Evolutionary conservation across 1,140 invertebrate genomes (phyloP), one percentile per base, ranked within the genome.

Genomic region (Drosophila mayri): DNA sequence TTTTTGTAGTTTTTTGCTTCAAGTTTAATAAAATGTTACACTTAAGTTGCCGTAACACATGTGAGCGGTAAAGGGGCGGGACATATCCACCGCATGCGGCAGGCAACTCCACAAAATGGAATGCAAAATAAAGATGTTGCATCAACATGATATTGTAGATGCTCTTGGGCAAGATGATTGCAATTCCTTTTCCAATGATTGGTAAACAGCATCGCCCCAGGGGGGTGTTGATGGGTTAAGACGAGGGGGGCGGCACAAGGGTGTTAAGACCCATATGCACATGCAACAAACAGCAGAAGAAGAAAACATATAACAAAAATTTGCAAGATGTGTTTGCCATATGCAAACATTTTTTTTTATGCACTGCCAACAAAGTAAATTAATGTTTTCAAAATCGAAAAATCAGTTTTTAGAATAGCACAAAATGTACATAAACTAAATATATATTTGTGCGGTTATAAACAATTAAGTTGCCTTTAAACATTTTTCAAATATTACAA

Each of bases 11-110:
- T 11, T 12, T 35, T 10, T 10, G n/a, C 76, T 71, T 86, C 67
- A 78, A 88, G 84, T 88, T 90, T 88, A 88, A 88, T 81, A 88
- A 88, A 90, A 88, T 88, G 85, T 81, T 88, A 84, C 80, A 90
- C 70, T 81, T 74, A 88, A 85, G 65, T 81, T 90, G 73, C 67
- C 50, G 70, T 55, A 80, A 77, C 67, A 85, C 81, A 76, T 72
- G 72, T 64, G 49, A 55, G 63, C 37, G 9, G 35, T 11, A 12
- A 35, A 18, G 18, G 28, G 44, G 12, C 38, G 55, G 30, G 46
- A 57, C 37, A 37, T 40, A 63, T 20, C 44, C 64, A 70, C 63
- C 44, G 44, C 75, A 75, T 64, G 74, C 52, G 68, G 82, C 75
- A 58, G 62, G 50, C 59, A 77, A 50, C 78, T 70, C 77, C 54